Evolutionary conservation across 2,888 invertebrate species (phyloP).

Genomic region (Crematogaster levior): DNA sequence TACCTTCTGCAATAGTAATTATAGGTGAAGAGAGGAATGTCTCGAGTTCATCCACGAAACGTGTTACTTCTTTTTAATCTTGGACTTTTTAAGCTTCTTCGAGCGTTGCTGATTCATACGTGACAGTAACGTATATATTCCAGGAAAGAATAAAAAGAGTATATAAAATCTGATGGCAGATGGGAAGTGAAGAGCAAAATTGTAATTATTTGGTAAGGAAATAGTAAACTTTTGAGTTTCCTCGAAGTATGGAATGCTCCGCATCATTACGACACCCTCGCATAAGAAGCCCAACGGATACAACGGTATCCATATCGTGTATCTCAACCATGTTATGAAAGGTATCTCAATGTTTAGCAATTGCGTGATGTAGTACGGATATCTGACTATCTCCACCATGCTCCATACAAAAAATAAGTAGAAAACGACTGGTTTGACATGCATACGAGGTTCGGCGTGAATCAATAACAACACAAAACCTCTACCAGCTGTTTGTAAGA

Average conservation of each 20-base stretch:
- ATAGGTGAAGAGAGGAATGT: neutral
- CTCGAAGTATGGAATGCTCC: constrained; percentile 96
- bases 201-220: constrained; percentile 93
- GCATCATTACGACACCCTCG: constrained; percentile 93
- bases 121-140: constrained; percentile 92
- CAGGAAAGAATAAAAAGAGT: constrained; percentile 91
- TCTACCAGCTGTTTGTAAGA: constrained; percentile 93
- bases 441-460: constrained; percentile 94
- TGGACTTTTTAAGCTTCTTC: constrained; percentile 88
- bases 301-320: constrained; percentile 96
- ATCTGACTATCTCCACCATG: constrained; percentile 94
- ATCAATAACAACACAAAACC: constrained; percentile 94
- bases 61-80: constrained; percentile 73
- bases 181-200: constrained; percentile 95
- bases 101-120: constrained; percentile 93
- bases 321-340: constrained; percentile 95
- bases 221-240: constrained; percentile 92
- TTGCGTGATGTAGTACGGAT: constrained; percentile 96
- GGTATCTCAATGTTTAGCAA: constrained; percentile 91
- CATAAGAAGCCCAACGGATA: constrained; percentile 96
- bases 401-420: constrained; percentile 95
- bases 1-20: neutral
- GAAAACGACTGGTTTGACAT: constrained; percentile 94
- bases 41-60: neutral
- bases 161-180: constrained; percentile 92